Evolutionary conservation across 1,140 invertebrate genomes (phyloP).

Genomic region (Pteromalus puparum): DNA sequence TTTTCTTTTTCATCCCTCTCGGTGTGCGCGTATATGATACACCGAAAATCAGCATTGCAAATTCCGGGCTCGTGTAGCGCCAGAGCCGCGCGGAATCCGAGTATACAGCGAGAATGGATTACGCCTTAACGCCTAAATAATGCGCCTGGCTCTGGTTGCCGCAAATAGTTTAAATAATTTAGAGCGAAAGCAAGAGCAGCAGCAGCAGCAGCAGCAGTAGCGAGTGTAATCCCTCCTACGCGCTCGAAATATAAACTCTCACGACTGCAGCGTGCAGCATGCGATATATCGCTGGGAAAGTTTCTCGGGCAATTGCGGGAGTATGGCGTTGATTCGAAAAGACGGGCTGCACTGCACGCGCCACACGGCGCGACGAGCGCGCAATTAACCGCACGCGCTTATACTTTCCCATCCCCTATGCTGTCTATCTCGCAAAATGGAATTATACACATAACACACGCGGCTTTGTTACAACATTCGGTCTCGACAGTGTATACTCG

Average conservation of each 20-base stretch:
- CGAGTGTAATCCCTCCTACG: not conserved
- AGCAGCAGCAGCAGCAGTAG: not conserved
- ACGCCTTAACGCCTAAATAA: not conserved
- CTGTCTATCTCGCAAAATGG: no score
- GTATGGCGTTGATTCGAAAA: not conserved
- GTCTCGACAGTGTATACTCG: no score
- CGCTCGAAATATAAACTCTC: not conserved
- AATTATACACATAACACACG: not conserved
- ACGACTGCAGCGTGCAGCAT: not conserved
- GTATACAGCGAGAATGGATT: constrained; percentile 1
- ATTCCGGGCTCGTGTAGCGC: not conserved
- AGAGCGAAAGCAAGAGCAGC: not conserved
- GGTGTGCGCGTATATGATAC: not conserved
- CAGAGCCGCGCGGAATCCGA: not conserved
- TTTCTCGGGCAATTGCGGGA: not conserved
- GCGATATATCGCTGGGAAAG: not conserved
- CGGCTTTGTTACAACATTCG: no score
- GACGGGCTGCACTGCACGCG: not conserved
- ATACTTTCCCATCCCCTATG: not conserved
- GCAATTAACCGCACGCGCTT: not conserved
- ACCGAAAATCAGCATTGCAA: constrained; percentile 7
- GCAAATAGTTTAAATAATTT: constrained; percentile 5
- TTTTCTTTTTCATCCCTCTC: not conserved
- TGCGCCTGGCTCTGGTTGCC: not conserved
- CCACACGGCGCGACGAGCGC: not conserved